phyloP scores from a whole-genome alignment of 2,888 invertebrate genomes.

The Amphipyra tragopoginis region DNA sequence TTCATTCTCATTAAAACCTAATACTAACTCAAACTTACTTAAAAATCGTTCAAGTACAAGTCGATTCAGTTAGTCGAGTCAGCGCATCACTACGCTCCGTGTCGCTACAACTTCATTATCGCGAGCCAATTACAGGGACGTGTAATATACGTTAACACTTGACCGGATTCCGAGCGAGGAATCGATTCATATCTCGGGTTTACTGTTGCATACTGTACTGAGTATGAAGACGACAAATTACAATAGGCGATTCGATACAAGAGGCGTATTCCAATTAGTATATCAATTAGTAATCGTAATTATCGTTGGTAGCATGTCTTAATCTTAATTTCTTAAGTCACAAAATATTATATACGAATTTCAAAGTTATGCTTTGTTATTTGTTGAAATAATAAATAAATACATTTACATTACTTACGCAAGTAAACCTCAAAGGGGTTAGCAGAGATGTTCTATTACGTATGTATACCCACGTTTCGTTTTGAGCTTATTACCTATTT shows the following conservation, averaged over 20 bases:
- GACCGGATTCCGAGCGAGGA: constrained; percentile 58
- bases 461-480: too few relatives aligned
- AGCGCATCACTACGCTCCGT: constrained; percentile 47
- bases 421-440: too few relatives aligned
- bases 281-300: neutral
- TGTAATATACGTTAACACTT: constrained; percentile 71
- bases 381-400: too few relatives aligned
- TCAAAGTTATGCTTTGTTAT: neutral
- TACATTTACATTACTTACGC: too few relatives aligned
- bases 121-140: constrained; percentile 70
- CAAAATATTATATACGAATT: neutral
- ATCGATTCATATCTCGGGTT: constrained; percentile 55
- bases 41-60: constrained; percentile 20
- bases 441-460: too few relatives aligned
- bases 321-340: neutral
- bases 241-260: neutral
- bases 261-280: neutral
- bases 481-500: too few relatives aligned
- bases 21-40: neutral
- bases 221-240: constrained; percentile 17
- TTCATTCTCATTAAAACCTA: too few relatives aligned
- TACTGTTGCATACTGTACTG: constrained; percentile 40
- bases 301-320: neutral
- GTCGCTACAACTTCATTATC: constrained; percentile 73
- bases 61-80: constrained; percentile 46